A percentile compares a stretch with the other conserved stretches of the same genome.
phyloP scores from a whole-genome alignment of 2,113 vertebrate species.

The Malurus cyaneus region DNA sequence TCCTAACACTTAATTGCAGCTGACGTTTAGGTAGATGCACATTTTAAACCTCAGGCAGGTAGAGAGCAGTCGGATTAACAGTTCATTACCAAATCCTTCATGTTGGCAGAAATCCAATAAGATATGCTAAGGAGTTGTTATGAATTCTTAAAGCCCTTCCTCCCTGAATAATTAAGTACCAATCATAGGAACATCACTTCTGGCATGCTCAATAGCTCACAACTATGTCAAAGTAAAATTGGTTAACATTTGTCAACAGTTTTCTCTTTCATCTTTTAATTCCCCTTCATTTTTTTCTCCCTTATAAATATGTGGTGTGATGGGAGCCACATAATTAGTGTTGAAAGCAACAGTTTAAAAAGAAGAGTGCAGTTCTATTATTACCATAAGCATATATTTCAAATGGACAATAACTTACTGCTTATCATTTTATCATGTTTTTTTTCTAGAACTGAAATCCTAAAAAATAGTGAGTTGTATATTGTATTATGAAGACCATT shows the following conservation, averaged over 20 bases:
- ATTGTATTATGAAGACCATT: not conserved
- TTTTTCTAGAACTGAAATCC: not conserved
- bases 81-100: constrained; percentile 43
- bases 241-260: constrained; percentile 13
- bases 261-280: constrained; percentile 1
- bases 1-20: constrained; percentile 1
- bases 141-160: not conserved
- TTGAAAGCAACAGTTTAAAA: not conserved
- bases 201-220: not conserved
- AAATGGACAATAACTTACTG: not conserved
- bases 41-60: constrained; percentile 12
- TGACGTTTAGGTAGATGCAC: not conserved
- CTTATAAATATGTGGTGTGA: not conserved
- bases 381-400: not conserved
- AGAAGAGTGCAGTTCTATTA: not conserved
- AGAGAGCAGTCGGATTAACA: not conserved
- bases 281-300: not conserved
- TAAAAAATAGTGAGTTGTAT: not conserved
- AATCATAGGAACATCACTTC: not conserved
- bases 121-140: not conserved
- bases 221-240: not conserved
- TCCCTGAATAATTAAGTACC: not conserved
- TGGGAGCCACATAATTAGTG: not conserved
- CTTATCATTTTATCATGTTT: not conserved
- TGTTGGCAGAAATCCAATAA: not conserved